Conservation (phyloP, 2,113 vertebrate genomes). For the Sardina pilchardus region DNA sequence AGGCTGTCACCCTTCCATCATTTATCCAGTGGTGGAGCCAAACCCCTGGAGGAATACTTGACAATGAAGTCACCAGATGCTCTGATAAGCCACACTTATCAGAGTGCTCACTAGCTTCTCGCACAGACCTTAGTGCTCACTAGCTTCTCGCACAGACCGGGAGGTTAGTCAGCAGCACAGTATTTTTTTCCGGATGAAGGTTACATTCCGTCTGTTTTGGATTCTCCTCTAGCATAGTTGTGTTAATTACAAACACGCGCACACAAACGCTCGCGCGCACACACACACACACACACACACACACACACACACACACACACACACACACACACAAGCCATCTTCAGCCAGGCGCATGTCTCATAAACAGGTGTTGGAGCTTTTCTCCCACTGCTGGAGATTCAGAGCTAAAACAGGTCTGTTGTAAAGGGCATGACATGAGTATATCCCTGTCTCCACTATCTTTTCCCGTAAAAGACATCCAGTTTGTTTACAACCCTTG, state of each 20-base stretch:
- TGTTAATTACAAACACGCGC: not conserved
- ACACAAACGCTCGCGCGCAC: not conserved
- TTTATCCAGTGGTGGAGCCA: constrained; percentile 52
- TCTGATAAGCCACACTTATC: constrained; percentile 62
- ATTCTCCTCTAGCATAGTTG: not conserved
- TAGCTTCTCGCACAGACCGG: not conserved
- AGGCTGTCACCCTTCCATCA: constrained; percentile 62
- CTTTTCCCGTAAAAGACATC: not conserved
- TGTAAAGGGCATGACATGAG: not conserved
- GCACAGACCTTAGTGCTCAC: not conserved
- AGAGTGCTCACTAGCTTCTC: not conserved
- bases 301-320: not conserved
- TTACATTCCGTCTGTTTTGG: not conserved
- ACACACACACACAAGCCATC: not conserved
- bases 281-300: not conserved
- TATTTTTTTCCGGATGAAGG: not conserved
- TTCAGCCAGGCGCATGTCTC: not conserved
- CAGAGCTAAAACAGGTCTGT: not conserved
- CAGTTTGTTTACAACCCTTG: not conserved
- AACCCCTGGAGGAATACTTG: constrained; percentile 55
- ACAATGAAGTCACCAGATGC: constrained; percentile 61
- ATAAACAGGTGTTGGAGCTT: not conserved
- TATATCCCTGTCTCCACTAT: not conserved
- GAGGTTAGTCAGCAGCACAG: not conserved
- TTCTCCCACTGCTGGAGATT: not conserved